phyloP scores from a whole-genome alignment of 2,113 vertebrate species.

The Saiga tatarica region DNA sequence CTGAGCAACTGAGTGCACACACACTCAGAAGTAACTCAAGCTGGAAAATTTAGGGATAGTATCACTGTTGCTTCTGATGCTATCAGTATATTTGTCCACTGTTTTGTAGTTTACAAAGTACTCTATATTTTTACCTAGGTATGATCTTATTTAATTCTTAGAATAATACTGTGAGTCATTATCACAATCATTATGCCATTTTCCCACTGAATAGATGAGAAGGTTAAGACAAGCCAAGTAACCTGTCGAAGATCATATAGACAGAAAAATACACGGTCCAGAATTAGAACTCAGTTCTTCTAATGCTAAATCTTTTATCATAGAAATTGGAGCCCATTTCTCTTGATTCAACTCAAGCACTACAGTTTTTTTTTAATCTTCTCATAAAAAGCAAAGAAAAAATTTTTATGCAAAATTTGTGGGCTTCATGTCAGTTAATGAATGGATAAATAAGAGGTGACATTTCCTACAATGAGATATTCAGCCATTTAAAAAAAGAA shows the following conservation, averaged over 20 bases:
- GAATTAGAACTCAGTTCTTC: not conserved
- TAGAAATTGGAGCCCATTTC: not conserved
- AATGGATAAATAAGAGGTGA: not conserved
- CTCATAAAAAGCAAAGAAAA: not conserved
- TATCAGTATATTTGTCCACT: not conserved
- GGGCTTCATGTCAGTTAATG: not conserved
- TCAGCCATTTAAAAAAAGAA: not conserved
- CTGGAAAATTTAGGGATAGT: not conserved
- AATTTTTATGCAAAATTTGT: not conserved
- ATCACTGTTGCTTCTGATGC: not conserved
- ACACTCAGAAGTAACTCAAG: not conserved
- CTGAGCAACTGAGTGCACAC: not conserved
- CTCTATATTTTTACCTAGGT: not conserved
- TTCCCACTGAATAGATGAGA: not conserved
- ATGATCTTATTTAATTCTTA: not conserved
- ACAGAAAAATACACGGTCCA: not conserved
- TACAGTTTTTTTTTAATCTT: not conserved
- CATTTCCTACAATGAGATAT: not conserved
- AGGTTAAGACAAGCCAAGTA: not conserved
- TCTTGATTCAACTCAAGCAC: not conserved
- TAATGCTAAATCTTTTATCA: not conserved
- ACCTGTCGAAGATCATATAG: not conserved
- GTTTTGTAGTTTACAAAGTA: not conserved
- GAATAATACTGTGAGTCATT: not conserved
- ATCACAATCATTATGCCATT: not conserved